Evolutionary conservation across 2,888 invertebrate species (phyloP), one percentile per base, ranked within the genome.

Genomic region (Graphium colonna): DNA sequence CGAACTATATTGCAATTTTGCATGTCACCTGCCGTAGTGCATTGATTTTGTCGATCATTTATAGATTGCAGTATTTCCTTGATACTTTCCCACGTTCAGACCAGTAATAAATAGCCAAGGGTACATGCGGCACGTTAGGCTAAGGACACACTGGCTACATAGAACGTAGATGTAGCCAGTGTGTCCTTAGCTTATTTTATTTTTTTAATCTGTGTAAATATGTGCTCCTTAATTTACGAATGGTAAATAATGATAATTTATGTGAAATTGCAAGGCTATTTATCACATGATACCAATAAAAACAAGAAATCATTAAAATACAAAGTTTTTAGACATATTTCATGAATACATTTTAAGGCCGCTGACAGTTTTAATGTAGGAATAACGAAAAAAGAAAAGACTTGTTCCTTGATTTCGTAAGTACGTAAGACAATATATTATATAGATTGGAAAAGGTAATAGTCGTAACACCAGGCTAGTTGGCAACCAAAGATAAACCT

Each of bases 31-130:
- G 18, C 44, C 57, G 68, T 70, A 65, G 63, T 62, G 61, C 55
- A 50, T 41, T 49, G 55, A 52, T 60, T 60, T 56, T 49, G 63
- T 64, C 60, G 61, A 68, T 71, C 68, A 62, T 59, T 71, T 63
- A 61, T 57, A 52, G 58, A 52, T 44, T 45, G 53, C 49, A 42
- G 31, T 40, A 39, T 57, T 55, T 62, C 60, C 60, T 58, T 64
- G 51, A 56, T 55, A 56, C 61, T 64, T 62, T 60, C 60, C 51
- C 61, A 61, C 60, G 57, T 58, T 58, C 57, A 49, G 52, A 12
- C 50, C 55, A 28, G 31, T 51, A 44, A 51, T 18, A 39, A 16
- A 51, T 12, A 39, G 16, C 13, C 12, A 28, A 36, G 17, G 38
- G 44, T 16, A 33, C 18, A n/a, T 36, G 39, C 31, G 13, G 15